A percentile compares a stretch with the other conserved stretches of the same genome.
Conservation (phyloP, 2,113 vertebrate species). For the Morone chrysops region DNA sequence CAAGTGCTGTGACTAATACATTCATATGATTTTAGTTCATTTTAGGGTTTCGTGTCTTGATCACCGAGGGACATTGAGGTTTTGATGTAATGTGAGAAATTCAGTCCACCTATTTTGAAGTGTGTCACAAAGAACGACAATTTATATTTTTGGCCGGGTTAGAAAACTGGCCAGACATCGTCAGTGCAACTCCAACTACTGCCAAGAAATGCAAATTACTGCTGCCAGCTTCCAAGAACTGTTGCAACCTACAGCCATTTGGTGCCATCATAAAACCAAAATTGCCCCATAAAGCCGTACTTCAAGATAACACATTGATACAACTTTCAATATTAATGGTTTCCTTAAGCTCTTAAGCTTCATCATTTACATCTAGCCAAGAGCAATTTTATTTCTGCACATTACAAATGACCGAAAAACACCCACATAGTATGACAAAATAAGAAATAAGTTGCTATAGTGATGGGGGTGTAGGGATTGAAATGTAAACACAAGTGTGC, state of each 20-base stretch:
- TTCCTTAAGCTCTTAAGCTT: slow-evolving; percentile 16
- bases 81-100: not conserved
- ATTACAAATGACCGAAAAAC: slow-evolving; percentile 51
- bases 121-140: not conserved
- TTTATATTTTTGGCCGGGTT: not conserved
- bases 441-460: slow-evolving; percentile 75
- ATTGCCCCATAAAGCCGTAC: not conserved
- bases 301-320: not conserved
- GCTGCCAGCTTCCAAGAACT: not conserved
- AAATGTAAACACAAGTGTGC: slow-evolving; percentile 76
- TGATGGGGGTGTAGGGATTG: slow-evolving; percentile 62
- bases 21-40: not conserved
- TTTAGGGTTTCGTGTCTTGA: not conserved
- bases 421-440: slow-evolving; percentile 59
- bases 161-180: slow-evolving; percentile 15
- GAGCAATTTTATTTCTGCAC: slow-evolving; percentile 50
- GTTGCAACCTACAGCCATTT: slow-evolving; percentile 12
- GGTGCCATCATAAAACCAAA: slow-evolving; percentile 3
- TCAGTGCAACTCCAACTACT: not conserved
- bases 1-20: not conserved
- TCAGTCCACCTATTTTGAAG: not conserved
- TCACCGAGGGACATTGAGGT: not conserved
- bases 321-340: slow-evolving; percentile 1
- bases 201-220: slow-evolving; percentile 33
- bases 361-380: slow-evolving; percentile 27